phyloP scores from a whole-genome alignment of 1,140 invertebrate species.

The Pseudomyrmex dendroicus region DNA sequence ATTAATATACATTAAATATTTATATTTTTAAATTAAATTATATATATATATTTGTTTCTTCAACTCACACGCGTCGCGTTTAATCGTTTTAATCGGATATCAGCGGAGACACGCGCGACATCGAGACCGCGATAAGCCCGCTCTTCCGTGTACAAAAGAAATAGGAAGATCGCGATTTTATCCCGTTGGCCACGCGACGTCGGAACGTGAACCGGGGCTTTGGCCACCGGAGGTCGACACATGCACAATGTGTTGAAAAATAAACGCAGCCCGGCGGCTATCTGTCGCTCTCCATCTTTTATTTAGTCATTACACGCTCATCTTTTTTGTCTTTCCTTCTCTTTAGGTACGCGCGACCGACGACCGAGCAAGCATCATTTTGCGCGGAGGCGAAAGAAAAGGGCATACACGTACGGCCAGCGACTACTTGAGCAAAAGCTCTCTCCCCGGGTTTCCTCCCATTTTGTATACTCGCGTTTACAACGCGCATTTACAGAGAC shows the following conservation, averaged over 20 bases:
- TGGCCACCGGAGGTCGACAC: not conserved
- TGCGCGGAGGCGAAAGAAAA: not conserved
- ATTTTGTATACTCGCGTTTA: not conserved
- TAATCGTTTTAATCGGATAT: not conserved
- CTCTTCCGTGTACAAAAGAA: not conserved
- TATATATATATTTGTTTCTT: not conserved
- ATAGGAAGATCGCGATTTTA: not conserved
- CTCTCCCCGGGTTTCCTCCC: not conserved
- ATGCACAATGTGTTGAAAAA: not conserved
- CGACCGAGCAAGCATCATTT: constrained; percentile 8
- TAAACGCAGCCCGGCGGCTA: constrained; percentile 40
- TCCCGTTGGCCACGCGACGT: not conserved
- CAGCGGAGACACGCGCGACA: not conserved
- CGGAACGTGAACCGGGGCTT: constrained; percentile 1
- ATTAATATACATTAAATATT: too few species aligned
- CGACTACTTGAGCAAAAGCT: constrained; percentile 38
- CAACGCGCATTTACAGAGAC: not conserved
- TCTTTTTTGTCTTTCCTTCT: constrained; percentile 16
- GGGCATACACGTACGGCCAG: not conserved
- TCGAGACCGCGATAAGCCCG: not conserved
- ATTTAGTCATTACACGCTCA: constrained; percentile 66
- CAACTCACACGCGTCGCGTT: not conserved
- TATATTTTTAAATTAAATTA: too few species aligned
- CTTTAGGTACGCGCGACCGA: not conserved
- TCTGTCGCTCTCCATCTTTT: constrained; percentile 69